Base-by-base conservation (phyloP, 2,888 invertebrate genomes). In the Chalcis sispes region DNA sequence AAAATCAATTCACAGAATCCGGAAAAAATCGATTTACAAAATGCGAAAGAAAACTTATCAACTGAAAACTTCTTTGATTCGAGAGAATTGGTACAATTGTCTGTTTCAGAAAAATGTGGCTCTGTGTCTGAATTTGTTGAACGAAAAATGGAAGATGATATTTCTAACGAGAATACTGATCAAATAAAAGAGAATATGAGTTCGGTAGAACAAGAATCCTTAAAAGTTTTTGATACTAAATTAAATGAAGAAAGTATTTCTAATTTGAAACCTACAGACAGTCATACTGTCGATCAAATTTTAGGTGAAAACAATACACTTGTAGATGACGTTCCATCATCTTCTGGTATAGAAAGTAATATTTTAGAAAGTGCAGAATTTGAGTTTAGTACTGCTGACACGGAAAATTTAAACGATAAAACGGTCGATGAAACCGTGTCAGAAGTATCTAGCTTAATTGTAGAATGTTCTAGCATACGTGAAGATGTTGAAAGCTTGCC, bases 141-240 rank as follows among this genome's bases (percentile, higher is more conserved):
- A n/a, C n/a, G n/a, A 2, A 75, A 76, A 67, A 73, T 78, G 78
- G 78, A 75, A 1, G 75, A 75, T 62, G 70, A 72, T 4, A 75
- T 78, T 27, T 75, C 75, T 2, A 13, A 42, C n/a, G 75, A 66
- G 56, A 78, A 78, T 52, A 78, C 78, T 18, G 75, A n/a, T 50
- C 69, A 5, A 48, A 66, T 1, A 71, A 27, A 18, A 2, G 7
- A 2, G 18, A 71, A 15, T 25, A 61, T 15, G 20, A 62, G 1
- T 20, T 27, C n/a, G n/a, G n/a, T n/a, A 4, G 42, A 70, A 42
- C 15, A 25, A 7, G 46, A 54, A 18, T 32, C 27, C 20, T 46
- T 27, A 61, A 15, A 18, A 29, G 15, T 32, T n/a, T n/a, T n/a
- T 42, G 40, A 59, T 27, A 40, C 40, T 40, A 20, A 1, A 15